Base-by-base conservation (phyloP, 2,113 vertebrate species). In the Lota lota region DNA sequence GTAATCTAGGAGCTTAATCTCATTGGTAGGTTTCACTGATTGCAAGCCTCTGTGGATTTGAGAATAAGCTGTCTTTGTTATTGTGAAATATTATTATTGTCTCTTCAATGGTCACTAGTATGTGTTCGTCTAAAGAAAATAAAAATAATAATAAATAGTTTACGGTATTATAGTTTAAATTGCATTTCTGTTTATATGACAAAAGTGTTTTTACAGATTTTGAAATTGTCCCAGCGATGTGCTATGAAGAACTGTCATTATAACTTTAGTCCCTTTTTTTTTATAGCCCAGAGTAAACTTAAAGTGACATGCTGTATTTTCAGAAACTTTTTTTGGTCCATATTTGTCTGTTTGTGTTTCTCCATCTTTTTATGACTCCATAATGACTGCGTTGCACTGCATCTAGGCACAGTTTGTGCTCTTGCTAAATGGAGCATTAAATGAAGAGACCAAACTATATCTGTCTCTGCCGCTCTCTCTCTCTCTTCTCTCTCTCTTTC, bases 401-500 rank as follows among this genome's bases (percentile, higher is more conserved):
- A 8, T 53, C 19, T 67, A 63, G 70, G 74, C 79, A 69, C 66
- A 72, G 21, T 81, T 85, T 83, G 72, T 68, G 66, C 77, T 83
- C 72, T 79, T 87, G 88, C 66, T 86, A 85, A 90, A 88, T 83
- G 80, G 83, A 88, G 90, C 81, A 77, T 85, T 77, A 90, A 82
- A 87, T 72, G 80, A 84, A 74, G 36, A 73, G 78, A 76, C 47
- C 65, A 28, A 70, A 72, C 66, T 64, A 68, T 36, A 68, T 79
- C 40, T 76, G 40, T 67, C 56, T 80, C 72, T 83, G 72, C 60
- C 22, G 68, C 67, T 64, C 54, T 12, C 24, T 54, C 47, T 72
- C 75, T 14, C 5, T 17, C 12, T 63, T 63, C 56, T n/a, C 22
- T 66, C 63, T 22, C 36, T 40, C 36, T 40, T 1, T 40, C 36